These are phyloP conservation scores for Panorpa germanica DNA, from an alignment of 2,888 invertebrate species.

Conservation along the genomic window DNA sequence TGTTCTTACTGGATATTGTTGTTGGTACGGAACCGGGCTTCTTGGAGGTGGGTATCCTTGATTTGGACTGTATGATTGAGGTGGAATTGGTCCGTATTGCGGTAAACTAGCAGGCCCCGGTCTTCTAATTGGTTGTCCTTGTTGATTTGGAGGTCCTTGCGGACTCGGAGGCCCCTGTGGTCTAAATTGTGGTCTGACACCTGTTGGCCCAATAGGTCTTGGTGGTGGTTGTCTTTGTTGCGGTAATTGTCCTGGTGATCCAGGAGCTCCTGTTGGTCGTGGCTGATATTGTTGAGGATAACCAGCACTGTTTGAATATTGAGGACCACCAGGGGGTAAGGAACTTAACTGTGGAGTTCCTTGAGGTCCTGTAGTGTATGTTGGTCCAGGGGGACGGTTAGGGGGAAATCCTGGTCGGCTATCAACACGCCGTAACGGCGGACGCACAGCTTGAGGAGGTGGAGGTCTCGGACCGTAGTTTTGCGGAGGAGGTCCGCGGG, in stretches of 20 bases:
- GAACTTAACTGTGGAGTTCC: conserved; percentile 19
- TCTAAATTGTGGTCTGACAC: too few relatives aligned
- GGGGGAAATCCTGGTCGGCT: conserved; percentile 22
- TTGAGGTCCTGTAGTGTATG: conserved; percentile 19
- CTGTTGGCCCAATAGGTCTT: conserved; percentile 5
- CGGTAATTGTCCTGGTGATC: conserved; percentile 4
- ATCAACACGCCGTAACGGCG: conserved; percentile 24
- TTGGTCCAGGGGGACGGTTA: conserved; percentile 17
- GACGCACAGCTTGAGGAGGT: conserved; percentile 19
- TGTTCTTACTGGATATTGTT: conserved; percentile 9
- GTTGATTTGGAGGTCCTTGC: conserved; percentile 7
- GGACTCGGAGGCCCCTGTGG: conserved; percentile 12
- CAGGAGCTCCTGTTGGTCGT: conserved; percentile 14
- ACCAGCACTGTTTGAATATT: too few relatives aligned
- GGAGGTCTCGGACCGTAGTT: conserved; percentile 11
- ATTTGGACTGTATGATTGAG: conserved; percentile 13
- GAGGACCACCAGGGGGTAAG: conserved; percentile 14
- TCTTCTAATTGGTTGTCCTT: conserved; percentile 10
- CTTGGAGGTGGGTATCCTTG: conserved; percentile 18
- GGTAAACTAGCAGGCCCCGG: conserved; percentile 13
- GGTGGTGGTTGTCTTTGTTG: conserved; percentile 11
- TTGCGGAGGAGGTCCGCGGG: conserved; percentile 10
- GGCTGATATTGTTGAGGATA: conserved; percentile 16
- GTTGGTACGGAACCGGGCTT: conserved; percentile 9
- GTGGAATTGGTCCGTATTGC: conserved; percentile 16